Evolutionary conservation across 2,113 vertebrate species (phyloP).

Genomic region (Anhinga rufa): DNA sequence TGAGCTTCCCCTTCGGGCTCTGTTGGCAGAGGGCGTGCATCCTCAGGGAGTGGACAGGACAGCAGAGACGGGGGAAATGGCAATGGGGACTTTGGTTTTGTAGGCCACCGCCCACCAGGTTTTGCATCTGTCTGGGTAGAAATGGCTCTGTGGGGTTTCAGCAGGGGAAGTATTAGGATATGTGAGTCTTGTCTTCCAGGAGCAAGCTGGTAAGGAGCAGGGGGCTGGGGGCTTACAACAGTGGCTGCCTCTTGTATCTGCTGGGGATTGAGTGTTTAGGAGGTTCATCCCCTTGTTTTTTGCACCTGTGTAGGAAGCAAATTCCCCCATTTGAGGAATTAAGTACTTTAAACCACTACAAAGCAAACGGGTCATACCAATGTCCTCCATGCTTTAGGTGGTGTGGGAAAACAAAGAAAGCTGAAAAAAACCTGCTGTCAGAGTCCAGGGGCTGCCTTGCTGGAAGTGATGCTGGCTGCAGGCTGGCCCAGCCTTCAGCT

Average conservation of each 20-base stretch:
- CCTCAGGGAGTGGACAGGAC: background rate
- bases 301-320: background rate
- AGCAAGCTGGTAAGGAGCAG: background rate
- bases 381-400: background rate
- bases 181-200: background rate
- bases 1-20: accelerated
- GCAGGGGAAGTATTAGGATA: background rate
- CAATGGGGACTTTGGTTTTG: background rate
- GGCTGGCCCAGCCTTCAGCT: background rate
- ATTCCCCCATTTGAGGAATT: background rate
- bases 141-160: background rate
- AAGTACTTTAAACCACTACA: background rate
- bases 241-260: accelerated
- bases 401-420: background rate
- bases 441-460: background rate
- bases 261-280: background rate
- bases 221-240: background rate
- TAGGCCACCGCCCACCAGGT: background rate
- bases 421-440: background rate
- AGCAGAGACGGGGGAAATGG: background rate
- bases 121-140: background rate
- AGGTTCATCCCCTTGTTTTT: background rate
- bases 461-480: background rate
- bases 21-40: accelerated
- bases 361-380: background rate